Conservation (phyloP, 2,113 vertebrate species). For the Sinocyclocheilus grahami region DNA sequence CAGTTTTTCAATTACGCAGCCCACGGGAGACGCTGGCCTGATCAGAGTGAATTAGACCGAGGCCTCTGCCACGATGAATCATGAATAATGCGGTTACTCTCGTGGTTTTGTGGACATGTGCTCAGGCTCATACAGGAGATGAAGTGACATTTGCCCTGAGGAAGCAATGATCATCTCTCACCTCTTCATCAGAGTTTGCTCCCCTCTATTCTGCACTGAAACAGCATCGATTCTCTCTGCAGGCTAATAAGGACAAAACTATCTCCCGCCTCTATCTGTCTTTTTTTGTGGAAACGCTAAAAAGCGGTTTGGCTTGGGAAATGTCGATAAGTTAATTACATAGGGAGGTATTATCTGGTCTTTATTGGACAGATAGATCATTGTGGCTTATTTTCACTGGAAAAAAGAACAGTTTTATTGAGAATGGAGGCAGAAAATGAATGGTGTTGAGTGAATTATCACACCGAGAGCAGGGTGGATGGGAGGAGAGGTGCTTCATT, state of each 20-base stretch:
- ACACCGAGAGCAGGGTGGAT: background rate
- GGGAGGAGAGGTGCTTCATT: background rate
- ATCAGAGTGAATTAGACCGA: background rate
- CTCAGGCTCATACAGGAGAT: background rate
- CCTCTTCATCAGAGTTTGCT: slow-evolving; percentile 15
- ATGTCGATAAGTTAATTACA: slow-evolving; percentile 25
- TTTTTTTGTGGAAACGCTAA: background rate
- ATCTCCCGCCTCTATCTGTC: background rate
- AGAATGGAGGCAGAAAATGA: background rate
- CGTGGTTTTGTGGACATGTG: too few relatives aligned
- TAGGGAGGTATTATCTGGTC: background rate
- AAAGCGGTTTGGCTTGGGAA: slow-evolving; percentile 2
- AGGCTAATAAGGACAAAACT: slow-evolving; percentile 1
- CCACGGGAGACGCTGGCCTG: slow-evolving; percentile 1
- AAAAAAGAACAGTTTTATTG: background rate
- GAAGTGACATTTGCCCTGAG: background rate
- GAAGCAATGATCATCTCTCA: background rate
- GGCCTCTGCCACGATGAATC: slow-evolving; percentile 28
- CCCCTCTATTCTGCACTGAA: background rate
- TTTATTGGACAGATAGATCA: slow-evolving; percentile 34
- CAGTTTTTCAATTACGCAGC: slow-evolving; percentile 25
- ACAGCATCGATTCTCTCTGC: background rate
- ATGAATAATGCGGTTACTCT: slow-evolving; percentile 14
- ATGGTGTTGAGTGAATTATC: slow-evolving; percentile 3
- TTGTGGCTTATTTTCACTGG: background rate